phyloP scores from a whole-genome alignment of 2,113 vertebrate species.

The Aythya baeri region DNA sequence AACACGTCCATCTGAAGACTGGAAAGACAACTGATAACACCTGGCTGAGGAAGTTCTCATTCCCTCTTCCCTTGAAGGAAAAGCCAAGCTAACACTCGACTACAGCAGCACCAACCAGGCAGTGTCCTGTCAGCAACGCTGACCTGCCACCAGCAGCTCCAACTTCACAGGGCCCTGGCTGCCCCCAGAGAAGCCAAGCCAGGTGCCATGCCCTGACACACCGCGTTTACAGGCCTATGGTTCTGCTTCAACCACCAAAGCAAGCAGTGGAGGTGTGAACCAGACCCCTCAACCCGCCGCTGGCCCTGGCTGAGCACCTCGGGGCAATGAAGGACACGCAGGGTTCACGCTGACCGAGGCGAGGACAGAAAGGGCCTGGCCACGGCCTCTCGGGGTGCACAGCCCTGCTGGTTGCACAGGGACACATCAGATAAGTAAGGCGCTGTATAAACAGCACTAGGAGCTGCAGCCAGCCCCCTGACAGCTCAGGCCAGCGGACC shows the following conservation, averaged over 20 bases:
- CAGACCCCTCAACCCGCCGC: background rate
- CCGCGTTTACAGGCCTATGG: rapidly evolving
- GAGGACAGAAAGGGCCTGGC: background rate
- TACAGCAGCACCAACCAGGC: background rate
- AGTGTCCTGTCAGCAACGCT: background rate
- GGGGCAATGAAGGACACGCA: background rate
- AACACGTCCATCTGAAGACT: background rate
- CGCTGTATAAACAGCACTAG: conserved; percentile 63
- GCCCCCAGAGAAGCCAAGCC: background rate
- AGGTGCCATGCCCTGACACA: background rate
- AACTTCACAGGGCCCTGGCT: background rate
- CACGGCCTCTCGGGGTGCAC: conserved; percentile 12
- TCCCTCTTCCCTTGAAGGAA: background rate
- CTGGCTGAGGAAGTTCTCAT: background rate
- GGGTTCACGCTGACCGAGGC: background rate
- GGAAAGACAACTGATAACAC: background rate
- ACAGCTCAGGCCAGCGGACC: conserved; percentile 67
- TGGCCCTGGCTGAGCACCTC: background rate
- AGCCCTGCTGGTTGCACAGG: conserved; percentile 34
- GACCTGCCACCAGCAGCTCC: background rate
- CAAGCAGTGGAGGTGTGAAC: background rate
- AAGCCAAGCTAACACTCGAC: background rate
- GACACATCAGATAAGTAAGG: conserved; percentile 33
- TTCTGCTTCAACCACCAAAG: background rate
- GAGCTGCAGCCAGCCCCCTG: conserved; percentile 65